Evolutionary conservation across 2,797 vertebrate genomes (phyloP).

Genomic region (Hypotaenidia okinawae): DNA sequence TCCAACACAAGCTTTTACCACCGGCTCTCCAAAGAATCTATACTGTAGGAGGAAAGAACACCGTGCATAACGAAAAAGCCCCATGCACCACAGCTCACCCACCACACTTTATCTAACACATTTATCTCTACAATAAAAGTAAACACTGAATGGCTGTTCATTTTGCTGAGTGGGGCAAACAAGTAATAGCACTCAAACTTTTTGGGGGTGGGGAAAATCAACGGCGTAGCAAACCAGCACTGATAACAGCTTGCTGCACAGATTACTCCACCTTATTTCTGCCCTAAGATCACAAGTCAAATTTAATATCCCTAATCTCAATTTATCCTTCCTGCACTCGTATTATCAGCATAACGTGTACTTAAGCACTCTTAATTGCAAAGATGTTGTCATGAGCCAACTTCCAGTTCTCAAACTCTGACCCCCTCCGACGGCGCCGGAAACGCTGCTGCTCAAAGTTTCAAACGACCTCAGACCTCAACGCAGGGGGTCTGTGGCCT

Average conservation of each 20-base stretch:
- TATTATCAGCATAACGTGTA: not conserved
- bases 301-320: not conserved
- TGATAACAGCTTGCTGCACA: not conserved
- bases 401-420: not conserved
- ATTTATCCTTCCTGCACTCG: not conserved
- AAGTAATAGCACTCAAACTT: not conserved
- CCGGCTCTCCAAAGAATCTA: slow-evolving; percentile 90
- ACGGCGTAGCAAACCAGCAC: not conserved
- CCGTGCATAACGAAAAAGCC: not conserved
- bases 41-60: slow-evolving; percentile 78
- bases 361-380: not conserved
- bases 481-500: accelerated
- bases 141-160: not conserved
- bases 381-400: no score
- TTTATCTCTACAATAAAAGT: not conserved
- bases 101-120: not conserved
- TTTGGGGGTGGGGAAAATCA: not conserved
- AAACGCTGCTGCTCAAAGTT: not conserved
- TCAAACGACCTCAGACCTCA: not conserved
- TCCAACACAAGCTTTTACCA: slow-evolving; percentile 92
- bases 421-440: not conserved
- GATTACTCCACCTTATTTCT: not conserved
- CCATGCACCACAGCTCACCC: not conserved
- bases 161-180: not conserved
- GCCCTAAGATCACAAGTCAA: not conserved